phyloP scores from a whole-genome alignment of 2,113 vertebrate species.

The Tichodroma muraria region DNA sequence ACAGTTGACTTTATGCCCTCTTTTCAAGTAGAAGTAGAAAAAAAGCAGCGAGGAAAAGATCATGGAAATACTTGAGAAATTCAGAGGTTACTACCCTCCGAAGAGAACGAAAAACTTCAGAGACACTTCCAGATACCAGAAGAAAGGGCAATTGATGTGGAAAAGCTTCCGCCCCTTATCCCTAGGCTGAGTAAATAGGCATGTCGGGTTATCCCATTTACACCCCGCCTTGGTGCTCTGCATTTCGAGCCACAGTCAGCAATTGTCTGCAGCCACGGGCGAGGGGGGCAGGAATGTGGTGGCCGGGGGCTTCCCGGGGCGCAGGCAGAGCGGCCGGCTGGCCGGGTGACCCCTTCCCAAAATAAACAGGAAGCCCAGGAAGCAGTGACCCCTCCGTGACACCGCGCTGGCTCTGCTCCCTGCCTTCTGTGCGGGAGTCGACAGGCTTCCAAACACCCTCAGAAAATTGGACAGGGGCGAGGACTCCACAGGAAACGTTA shows the following conservation, averaged over 20 bases:
- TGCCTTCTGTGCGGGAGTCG: neutral
- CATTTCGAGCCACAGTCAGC: neutral
- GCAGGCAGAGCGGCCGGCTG: neutral
- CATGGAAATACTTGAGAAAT: conserved; percentile 16
- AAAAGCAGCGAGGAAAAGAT: neutral
- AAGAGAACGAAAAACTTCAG: conserved; percentile 43
- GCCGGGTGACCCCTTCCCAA: conserved; percentile 50
- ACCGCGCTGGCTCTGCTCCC: neutral
- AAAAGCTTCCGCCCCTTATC: conserved; percentile 40
- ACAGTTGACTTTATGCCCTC: neutral
- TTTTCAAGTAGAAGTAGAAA: conserved; percentile 15
- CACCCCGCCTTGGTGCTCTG: neutral
- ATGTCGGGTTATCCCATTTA: conserved; percentile 31
- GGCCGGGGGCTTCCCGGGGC: conserved; percentile 28
- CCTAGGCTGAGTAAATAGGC: conserved; percentile 40
- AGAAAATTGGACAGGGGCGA: neutral
- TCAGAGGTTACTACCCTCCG: neutral
- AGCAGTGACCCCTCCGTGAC: conserved; percentile 30
- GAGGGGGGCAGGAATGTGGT: conserved; percentile 18
- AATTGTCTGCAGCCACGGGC: conserved; percentile 9
- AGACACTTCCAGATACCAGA: conserved; percentile 22
- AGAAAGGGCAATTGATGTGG: conserved; percentile 25
- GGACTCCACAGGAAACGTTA: conserved; percentile 12
- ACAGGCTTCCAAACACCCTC: neutral
- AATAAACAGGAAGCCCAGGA: conserved; percentile 66